Evolutionary conservation across 2,888 invertebrate species (phyloP).

Genomic region (Rhingia campestris): DNA sequence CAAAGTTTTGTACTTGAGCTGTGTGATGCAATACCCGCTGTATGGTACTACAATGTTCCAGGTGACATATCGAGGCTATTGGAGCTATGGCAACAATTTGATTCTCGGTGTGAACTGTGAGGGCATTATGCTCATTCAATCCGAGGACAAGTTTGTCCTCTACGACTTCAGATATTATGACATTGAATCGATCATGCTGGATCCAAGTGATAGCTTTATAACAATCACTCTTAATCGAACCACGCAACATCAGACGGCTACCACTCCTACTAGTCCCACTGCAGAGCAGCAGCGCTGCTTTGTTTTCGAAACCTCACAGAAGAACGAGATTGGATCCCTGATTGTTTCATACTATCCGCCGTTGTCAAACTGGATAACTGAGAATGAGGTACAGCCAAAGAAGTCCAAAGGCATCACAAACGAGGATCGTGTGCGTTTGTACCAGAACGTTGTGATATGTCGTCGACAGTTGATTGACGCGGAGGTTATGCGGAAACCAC

Average conservation of each 20-base stretch:
- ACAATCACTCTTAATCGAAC: slow-evolving; percentile 92
- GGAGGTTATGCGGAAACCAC: slow-evolving; percentile 91
- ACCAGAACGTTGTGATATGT: slow-evolving; percentile 93
- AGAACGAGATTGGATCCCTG: slow-evolving; percentile 95
- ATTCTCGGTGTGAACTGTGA: slow-evolving; percentile 95
- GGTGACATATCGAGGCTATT: slow-evolving; percentile 96
- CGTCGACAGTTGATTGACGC: slow-evolving; percentile 92
- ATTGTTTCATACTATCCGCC: slow-evolving; percentile 95
- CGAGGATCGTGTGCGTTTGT: slow-evolving; percentile 93
- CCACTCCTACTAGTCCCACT: slow-evolving; percentile 75
- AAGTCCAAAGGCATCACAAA: slow-evolving; percentile 90
- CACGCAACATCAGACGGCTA: slow-evolving; percentile 80
- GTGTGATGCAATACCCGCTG: slow-evolving; percentile 97
- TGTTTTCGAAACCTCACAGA: slow-evolving; percentile 94
- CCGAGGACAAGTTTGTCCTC: slow-evolving; percentile 94
- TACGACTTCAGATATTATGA: slow-evolving; percentile 95
- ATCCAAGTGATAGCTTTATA: slow-evolving; percentile 95
- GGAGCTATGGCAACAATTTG: slow-evolving; percentile 90
- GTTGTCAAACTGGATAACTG: slow-evolving; percentile 91
- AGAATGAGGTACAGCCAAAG: slow-evolving; percentile 87
- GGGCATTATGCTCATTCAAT: slow-evolving; percentile 94
- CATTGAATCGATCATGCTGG: slow-evolving; percentile 94
- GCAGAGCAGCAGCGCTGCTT: slow-evolving; percentile 89
- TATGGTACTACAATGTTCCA: slow-evolving; percentile 94
- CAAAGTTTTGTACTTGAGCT: slow-evolving; percentile 95